These are phyloP conservation scores for Rhabdornis inornatus DNA, from an alignment of 2,113 vertebrate species.

Conservation along the genomic window DNA sequence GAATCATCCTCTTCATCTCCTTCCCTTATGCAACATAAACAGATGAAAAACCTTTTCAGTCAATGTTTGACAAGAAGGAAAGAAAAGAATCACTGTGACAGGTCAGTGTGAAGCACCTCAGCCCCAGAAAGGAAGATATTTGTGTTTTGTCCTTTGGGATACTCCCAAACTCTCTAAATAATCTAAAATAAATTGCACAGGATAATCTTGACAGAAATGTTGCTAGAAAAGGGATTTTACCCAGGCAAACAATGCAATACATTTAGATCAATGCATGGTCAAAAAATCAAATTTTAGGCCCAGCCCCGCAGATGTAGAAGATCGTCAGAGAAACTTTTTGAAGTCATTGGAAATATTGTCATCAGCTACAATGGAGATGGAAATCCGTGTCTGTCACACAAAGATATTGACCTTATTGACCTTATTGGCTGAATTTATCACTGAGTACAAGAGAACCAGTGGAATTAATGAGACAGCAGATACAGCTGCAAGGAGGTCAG, in stretches of 20 bases:
- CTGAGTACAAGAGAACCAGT: not conserved
- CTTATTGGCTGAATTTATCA: not conserved
- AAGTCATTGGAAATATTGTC: not conserved
- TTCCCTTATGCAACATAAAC: not conserved
- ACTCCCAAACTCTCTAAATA: not conserved
- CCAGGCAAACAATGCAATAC: not conserved
- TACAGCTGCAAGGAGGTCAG: not conserved
- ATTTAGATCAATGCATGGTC: not conserved
- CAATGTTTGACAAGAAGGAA: not conserved
- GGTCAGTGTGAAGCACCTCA: not conserved
- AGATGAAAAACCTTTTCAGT: not conserved
- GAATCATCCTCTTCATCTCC: not conserved
- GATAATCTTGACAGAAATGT: not conserved
- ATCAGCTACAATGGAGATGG: not conserved
- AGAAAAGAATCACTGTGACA: not conserved
- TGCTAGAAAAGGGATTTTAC: not conserved
- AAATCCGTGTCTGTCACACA: not conserved
- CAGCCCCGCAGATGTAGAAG: not conserved
- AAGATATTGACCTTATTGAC: not conserved
- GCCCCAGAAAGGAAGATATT: not conserved
- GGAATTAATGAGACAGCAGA: not conserved
- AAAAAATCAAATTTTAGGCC: not conserved
- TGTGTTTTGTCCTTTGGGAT: not conserved
- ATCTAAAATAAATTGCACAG: conserved; percentile 39
- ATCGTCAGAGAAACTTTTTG: not conserved